Base-by-base conservation (phyloP, 2,113 vertebrate genomes). In the Xyliphius kryptos region DNA sequence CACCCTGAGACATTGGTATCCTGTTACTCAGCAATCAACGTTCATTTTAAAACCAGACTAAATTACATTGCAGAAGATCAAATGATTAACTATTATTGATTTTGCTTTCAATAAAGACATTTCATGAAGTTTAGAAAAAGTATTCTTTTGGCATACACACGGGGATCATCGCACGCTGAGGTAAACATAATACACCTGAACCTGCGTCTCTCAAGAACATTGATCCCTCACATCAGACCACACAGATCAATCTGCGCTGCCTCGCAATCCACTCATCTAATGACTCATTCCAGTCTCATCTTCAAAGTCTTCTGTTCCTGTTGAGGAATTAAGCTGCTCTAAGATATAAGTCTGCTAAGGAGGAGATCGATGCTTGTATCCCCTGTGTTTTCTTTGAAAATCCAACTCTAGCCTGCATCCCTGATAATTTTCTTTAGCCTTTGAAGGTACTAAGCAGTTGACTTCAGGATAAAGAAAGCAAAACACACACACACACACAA, bases 351-450 rank as follows among this genome's bases (percentile, higher is more conserved):
- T 46, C 59, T 37, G 67, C 61, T 20, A 26, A 79, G 56, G 56
- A 26, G 55, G 16, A 5, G 67, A 81, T 84, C 76, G 44, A 80
- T 83, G 69, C 59, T 19, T 37, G 65, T 56, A 76, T 74, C 54
- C 47, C 70, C 67, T 32, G 15, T 40, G 65, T 74, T 57, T 63
- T 59, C 63, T 76, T 80, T 65, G 71, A 78, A 79, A 78, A 68
- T 58, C 40, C 65, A 66, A 63, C 69, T 63, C 63, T 50, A 37
- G 57, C 41, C 44, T 32, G 65, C 52, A 53, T 66, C 66, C 74
- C 47, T 53, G 47, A 52, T 49, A 61, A 63, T 58, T 69, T 48
- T 13, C 55, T 26, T 55, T 57, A 40, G 43, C 49, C 63, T 21
- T n/a, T 1, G 5, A 20, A 50, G 56, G 41, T 64, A 44, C 53